A percentile compares a stretch with the other conserved stretches of the same genome.
These are phyloP conservation scores for Dynastes tityus DNA, from an alignment of 2,888 invertebrate genomes.

Conservation along the genomic window DNA sequence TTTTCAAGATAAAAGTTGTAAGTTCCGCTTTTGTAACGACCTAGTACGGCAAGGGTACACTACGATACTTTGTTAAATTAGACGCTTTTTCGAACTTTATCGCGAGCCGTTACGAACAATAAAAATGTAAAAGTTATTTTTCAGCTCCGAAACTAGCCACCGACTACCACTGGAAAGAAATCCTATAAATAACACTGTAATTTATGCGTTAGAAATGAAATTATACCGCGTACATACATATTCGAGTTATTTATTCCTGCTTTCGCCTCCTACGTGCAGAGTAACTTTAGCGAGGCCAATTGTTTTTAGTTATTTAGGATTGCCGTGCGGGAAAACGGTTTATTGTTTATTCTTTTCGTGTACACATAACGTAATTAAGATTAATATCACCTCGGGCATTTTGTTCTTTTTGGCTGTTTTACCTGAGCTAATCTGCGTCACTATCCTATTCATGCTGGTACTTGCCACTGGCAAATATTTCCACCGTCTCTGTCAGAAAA, in stretches of 20 bases:
- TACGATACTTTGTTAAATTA: slow-evolving; percentile 18
- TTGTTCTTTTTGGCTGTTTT: background rate
- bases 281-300: background rate
- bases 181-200: slow-evolving; percentile 36
- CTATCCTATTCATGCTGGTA: too few relatives aligned
- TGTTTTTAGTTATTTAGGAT: background rate
- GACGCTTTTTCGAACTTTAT: slow-evolving; percentile 25
- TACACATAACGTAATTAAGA: slow-evolving; percentile 26
- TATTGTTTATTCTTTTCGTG: slow-evolving; percentile 36
- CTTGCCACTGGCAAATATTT: too few relatives aligned
- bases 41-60: background rate
- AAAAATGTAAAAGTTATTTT: slow-evolving; percentile 40
- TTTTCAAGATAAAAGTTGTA: slow-evolving; percentile 27
- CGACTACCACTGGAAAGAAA: slow-evolving; percentile 32
- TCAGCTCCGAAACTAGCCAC: slow-evolving; percentile 25
- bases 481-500: too few relatives aligned
- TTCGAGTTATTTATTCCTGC: slow-evolving; percentile 37
- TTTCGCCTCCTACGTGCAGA: slow-evolving; percentile 17
- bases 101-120: slow-evolving; percentile 26
- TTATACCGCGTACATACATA: slow-evolving; percentile 13
- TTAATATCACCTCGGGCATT: background rate
- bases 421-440: too few relatives aligned
- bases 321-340: slow-evolving; percentile 15
- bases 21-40: background rate
- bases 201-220: slow-evolving; percentile 19